Base-by-base conservation (phyloP, 53 echinoderm and acorn worm genomes). In the Holothuria leucospilota region DNA sequence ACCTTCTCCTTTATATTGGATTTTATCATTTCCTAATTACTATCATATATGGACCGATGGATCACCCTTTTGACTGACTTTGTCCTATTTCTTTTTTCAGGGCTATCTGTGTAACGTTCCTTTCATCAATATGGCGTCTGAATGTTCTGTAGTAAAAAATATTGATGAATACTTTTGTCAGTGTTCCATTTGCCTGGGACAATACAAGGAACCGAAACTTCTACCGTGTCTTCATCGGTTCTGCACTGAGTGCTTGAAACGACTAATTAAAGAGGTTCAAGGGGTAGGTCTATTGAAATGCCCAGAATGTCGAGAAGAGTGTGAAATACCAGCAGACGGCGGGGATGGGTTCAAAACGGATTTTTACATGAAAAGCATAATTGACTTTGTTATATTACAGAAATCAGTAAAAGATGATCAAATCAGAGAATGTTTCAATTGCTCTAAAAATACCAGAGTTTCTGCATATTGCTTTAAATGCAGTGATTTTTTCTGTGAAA, bases 381-480 rank as follows among this genome's bases (percentile, higher is more conserved):
- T 26, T 56, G 59, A 78, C 11, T 58, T 58, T 58, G 23, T 78
- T 78, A 21, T 23, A 51, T 20, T 29, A 56, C 79, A 78, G 12
- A 78, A 59, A 34, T 28, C 56, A 6, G 29, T 59, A 42, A 58
- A 78, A 58, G 60, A 78, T 34, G 79, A 78, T 27, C 56, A 77
- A 56, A 14, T 26, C 20, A 49, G 78, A 5, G 13, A 26, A 77
- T 70, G 70, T 13, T 38, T 70, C 38, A 41, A 41, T 20, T 70
- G 70, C 27, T 70, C 70, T 20, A 20, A 70, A 30, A 38, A 70
- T 18, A 41, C 38, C 13, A 70, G 30, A 21, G 16, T 41, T 20
- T 39, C 70, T 20, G 70, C 70, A 2, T 70, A 70, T 34, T 70
- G 70, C 70, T 70, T 70, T 12, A 70, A 70, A 21, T 70, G 70